These are phyloP conservation scores for Hirtodrosophila confusa DNA, from an alignment of 2,888 invertebrate species.

Conservation along the genomic window DNA sequence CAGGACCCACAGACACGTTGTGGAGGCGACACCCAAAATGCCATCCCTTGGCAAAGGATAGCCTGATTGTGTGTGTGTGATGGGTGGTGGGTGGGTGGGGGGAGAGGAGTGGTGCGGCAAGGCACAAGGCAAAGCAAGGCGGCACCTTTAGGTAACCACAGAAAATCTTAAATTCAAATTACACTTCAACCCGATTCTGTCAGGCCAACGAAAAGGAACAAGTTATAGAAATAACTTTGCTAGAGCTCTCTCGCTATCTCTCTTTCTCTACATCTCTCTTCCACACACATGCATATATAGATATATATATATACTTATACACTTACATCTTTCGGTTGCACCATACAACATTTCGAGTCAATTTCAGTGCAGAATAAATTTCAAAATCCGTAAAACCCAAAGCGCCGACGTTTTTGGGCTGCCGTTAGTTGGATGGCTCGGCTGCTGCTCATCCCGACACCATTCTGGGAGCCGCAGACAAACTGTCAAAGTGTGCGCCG, in stretches of 20 bases:
- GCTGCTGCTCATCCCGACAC: conserved; percentile 26
- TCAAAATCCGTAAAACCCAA: conserved; percentile 74
- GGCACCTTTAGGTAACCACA: conserved; percentile 71
- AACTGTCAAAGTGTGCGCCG: conserved; percentile 72
- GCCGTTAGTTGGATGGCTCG: conserved; percentile 36
- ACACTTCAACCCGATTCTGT: conserved; percentile 73
- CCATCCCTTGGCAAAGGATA: not conserved
- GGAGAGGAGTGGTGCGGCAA: conserved; percentile 5
- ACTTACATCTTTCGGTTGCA: conserved; percentile 53
- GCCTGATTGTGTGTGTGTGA: not conserved
- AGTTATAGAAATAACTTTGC: conserved; percentile 72
- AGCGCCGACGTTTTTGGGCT: conserved; percentile 62
- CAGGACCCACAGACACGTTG: conserved; percentile 36
- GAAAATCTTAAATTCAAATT: conserved; percentile 80
- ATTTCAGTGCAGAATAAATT: conserved; percentile 75
- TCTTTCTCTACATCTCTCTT: not conserved
- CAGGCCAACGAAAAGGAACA: conserved; percentile 64
- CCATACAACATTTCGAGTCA: conserved; percentile 59
- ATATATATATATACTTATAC: conserved; percentile 17
- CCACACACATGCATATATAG: conserved; percentile 1
- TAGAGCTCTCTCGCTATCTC: conserved; percentile 16
- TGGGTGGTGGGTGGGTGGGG: not conserved
- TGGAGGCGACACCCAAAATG: conserved; percentile 36
- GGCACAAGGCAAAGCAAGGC: conserved; percentile 21
- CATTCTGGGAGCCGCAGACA: conserved; percentile 57